Evolutionary conservation across 1,140 invertebrate species (phyloP).

Genomic region (Drosophila nigromelanica): DNA sequence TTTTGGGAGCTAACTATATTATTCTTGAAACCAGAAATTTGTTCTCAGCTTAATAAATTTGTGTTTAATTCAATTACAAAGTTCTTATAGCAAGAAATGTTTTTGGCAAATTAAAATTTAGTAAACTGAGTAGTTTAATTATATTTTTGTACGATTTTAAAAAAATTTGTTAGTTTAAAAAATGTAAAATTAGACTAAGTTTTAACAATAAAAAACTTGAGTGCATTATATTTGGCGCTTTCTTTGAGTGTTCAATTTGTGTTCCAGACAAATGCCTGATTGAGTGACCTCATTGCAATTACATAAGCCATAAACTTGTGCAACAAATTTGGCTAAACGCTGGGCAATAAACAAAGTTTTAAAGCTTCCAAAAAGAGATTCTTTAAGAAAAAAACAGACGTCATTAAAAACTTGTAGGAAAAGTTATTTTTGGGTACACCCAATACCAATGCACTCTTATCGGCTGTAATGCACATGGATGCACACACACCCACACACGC

Average conservation of each 20-base stretch:
- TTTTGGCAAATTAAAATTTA: too few relatives aligned
- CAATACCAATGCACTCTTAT: slow-evolving; percentile 39
- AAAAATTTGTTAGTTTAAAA: too few relatives aligned
- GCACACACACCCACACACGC: slow-evolving; percentile 36
- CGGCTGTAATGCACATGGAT: slow-evolving; percentile 56
- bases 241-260: neutral
- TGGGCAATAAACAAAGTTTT: slow-evolving; percentile 28
- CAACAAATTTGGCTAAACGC: slow-evolving; percentile 14
- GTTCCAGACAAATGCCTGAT: neutral
- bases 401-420: slow-evolving; percentile 42
- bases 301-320: neutral
- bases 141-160: too few relatives aligned
- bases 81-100: too few relatives aligned
- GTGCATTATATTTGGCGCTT: too few relatives aligned
- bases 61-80: too few relatives aligned
- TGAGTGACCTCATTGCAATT: slow-evolving; percentile 4
- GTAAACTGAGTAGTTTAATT: too few relatives aligned
- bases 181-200: too few relatives aligned
- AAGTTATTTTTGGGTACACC: slow-evolving; percentile 8
- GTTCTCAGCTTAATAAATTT: too few relatives aligned
- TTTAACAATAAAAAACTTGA: too few relatives aligned
- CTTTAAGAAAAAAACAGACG: slow-evolving; percentile 25
- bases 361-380: neutral
- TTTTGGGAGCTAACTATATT: too few relatives aligned
- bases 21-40: too few relatives aligned